Base-by-base conservation (phyloP, 2,797 vertebrate genomes). In the Parauchenoglanis punctatus region DNA sequence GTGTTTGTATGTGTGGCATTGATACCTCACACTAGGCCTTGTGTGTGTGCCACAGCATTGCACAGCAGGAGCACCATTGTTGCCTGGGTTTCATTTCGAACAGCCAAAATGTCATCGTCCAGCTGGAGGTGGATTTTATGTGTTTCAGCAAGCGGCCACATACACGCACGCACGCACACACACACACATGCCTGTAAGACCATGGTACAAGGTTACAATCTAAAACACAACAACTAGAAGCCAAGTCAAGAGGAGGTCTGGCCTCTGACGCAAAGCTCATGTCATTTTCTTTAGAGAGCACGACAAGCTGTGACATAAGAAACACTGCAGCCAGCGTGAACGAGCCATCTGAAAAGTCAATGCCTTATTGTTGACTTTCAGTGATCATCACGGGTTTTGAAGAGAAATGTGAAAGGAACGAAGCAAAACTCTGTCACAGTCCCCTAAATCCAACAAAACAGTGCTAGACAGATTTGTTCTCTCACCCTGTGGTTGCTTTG, bases 51-150 rank as follows among this genome's bases (percentile, higher is more conserved):
- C 85, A 80, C 90, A 81, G 90, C 91, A 93, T 93, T 92, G 93
- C 93, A 92, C 83, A 87, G 89, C 92, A 83, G 86, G 93, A 94
- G 91, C 91, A 91, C 92, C 93, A 93, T 94, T 94, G 94, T 95
- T 92, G 77, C 58, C 91, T 87, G 88, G 78, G 89, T 93, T 93
- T 93, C 94, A 94, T 94, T 95, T 88, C 85, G 84, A 93, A 93
- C 89, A 93, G 94, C 94, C 95, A 95, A 94, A 91, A 94, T 91
- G 93, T 94, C 94, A 93, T 91, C 91, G 93, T 94, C 80, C 94
- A 94, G 94, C 93, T 89, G 93, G 93, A 93, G 89, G 87, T 90
- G 89, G 85, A 89, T 73, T 94, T 93, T 92, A 90, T 91, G 91
- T 93, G 92, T 92, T 91, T 93, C 87, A 91, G 86, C 59, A 28